These are phyloP conservation scores for Fragum whitleyi DNA, from an alignment of 2,888 invertebrate genomes.

Conservation along the genomic window DNA sequence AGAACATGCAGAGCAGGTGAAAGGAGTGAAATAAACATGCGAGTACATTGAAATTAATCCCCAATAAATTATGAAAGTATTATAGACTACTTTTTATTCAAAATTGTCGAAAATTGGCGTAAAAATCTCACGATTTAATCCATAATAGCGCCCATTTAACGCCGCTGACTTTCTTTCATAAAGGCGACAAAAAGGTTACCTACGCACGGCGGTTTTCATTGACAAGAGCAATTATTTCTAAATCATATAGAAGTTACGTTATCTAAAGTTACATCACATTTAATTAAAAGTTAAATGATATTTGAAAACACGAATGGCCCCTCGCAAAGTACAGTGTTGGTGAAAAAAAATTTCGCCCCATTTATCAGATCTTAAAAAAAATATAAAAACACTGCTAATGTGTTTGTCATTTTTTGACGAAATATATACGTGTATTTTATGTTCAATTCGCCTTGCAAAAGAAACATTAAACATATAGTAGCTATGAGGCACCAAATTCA, in stretches of 20 bases:
- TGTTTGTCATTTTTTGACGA: too few relatives aligned
- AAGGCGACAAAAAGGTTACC: constrained; percentile 51
- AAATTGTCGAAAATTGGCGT: constrained; percentile 37
- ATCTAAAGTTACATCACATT: constrained; percentile 22
- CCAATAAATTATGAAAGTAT: not conserved
- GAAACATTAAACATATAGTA: too few relatives aligned
- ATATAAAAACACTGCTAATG: too few relatives aligned
- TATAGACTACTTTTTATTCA: constrained; percentile 1
- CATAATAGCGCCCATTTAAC: constrained; percentile 45
- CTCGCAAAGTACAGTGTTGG: not conserved
- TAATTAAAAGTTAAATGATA: constrained; percentile 17
- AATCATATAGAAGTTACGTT: constrained; percentile 15
- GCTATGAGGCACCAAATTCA: too few relatives aligned
- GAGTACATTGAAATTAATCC: not conserved
- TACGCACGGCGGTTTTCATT: constrained; percentile 25
- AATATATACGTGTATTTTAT: too few relatives aligned
- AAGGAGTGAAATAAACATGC: not conserved
- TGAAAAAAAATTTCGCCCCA: too few relatives aligned
- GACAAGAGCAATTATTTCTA: constrained; percentile 3
- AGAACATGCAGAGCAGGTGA: too few relatives aligned
- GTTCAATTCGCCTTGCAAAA: too few relatives aligned
- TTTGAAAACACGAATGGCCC: constrained; percentile 11
- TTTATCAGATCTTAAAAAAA: too few relatives aligned
- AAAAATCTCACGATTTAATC: constrained; percentile 53
- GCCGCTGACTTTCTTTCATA: constrained; percentile 38